phyloP scores from a whole-genome alignment of 2,888 invertebrate genomes.

The Nesidiocoris tenuis region DNA sequence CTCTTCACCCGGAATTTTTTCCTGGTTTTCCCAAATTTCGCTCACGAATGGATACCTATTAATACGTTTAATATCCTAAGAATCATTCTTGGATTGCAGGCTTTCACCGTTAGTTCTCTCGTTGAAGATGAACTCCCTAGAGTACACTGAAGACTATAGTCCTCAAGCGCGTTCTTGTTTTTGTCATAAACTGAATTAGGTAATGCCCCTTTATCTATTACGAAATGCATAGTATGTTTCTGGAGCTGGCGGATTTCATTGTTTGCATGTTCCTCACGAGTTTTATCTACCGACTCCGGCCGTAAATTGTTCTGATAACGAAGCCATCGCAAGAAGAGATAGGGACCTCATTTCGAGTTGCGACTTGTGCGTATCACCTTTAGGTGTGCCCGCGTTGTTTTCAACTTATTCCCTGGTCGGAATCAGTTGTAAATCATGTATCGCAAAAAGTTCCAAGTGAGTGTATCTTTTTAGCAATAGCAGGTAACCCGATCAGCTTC shows the following conservation, averaged over 20 bases:
- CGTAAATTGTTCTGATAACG: constrained; percentile 21
- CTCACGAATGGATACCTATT: too few species aligned
- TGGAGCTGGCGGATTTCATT: neutral
- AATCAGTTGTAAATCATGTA: neutral
- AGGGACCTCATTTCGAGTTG: neutral
- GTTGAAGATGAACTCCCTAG: too few species aligned
- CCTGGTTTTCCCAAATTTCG: too few species aligned
- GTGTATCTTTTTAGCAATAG: too few species aligned
- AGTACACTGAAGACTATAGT: too few species aligned
- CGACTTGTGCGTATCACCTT: neutral
- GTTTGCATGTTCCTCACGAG: neutral
- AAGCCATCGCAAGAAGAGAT: neutral
- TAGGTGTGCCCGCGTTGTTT: neutral
- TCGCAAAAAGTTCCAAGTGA: constrained; percentile 13
- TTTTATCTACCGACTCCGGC: constrained; percentile 20
- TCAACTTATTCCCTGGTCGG: neutral
- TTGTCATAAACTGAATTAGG: neutral
- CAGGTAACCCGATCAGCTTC: too few species aligned
- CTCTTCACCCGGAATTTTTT: too few species aligned
- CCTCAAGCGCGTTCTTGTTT: neutral
- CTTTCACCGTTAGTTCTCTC: too few species aligned
- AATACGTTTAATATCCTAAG: too few species aligned
- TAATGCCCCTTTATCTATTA: too few species aligned
- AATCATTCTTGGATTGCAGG: too few species aligned
- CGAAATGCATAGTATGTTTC: too few species aligned